Evolutionary conservation across 2,797 vertebrate genomes (phyloP), one percentile per base, ranked within the genome.

Genomic region (Phrynocephalus forsythii): DNA sequence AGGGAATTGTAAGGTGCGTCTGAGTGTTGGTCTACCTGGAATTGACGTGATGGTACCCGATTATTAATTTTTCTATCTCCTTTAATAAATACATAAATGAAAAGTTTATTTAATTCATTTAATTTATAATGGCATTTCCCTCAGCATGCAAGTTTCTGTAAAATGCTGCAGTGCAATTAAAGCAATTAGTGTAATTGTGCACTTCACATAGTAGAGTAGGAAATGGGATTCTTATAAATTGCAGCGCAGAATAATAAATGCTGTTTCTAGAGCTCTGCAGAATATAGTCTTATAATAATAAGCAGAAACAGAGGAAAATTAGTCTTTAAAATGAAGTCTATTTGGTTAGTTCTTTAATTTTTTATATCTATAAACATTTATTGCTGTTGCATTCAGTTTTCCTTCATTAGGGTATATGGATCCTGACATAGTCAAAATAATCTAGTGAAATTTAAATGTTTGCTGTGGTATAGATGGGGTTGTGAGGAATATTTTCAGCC

Each of bases 81-180:
- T 88, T 87, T 26, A 87, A 48, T 86, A 86, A 79, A 82, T 72
- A 82, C 88, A 1, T 30, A 76, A 88, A 88, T 48, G 38, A 63
- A 16, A 28, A 8, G 2, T 3, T 75, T 79, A 7, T 26, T 26
- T 77, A 81, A 5, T 24, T 90, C 87, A 0, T 72, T 85, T 80
- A 71, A 16, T 86, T 89, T 86, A 71, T 26, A 56, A 0, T 6
- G 5, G 20, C 69, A 13, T 30, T 90, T 88, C 86, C 83, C 69
- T 33, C 18, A 75, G 71, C 63, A 78, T 88, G 89, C 89, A 79
- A 30, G 18, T 33, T 83, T 63, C 26, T 68, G 26, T 68, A 16
- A 67, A 87, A 85, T n/a, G 66, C 66, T 79, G 79, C 77, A 89
- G 28, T 85, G 16, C 79, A 85, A 89, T 91, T 91, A 86, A 86